Evolutionary conservation across 2,888 invertebrate genomes (phyloP), one percentile per base, ranked within the genome.

Genomic region (Nebria brevicollis): DNA sequence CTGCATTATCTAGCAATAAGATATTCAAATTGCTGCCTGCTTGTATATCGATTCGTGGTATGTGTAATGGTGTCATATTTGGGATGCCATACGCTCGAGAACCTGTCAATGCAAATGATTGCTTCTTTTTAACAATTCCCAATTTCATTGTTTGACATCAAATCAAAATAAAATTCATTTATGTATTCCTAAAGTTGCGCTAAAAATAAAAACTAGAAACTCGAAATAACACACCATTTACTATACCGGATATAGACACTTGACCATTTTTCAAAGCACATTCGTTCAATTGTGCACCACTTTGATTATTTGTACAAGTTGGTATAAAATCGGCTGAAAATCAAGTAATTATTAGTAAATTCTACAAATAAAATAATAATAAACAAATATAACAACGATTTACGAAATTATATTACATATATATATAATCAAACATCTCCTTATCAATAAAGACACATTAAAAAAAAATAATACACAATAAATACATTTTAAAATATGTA

Each of bases 1-100:
- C 43, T 43, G 82, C 72, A 43, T 84, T 83, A 75, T 86, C 83
- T 26, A 83, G 85, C 66, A 87, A 83, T 20, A 82, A 81, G 7
- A 87, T 82, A 8, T 84, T 85, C 43, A 87, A 77, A 74, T 84
- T 83, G 4, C 83, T 82, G 1, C 85, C 85, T 6, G 85, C 84
- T 72, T 85, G 82, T 3, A 86, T 84, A 6, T 84, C 83, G 15
- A 87, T 82, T 73, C 83, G 74, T 4, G 86, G 85, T 8, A 87
- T 82, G n/a, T 82, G 77, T 13, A 86, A 80, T 0, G 87, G 86
- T 64, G 82, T 76, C 75, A 86, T 77, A 11, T 65, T 83, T 41
- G 86, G 86, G 25, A 86, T 83, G 34, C 84, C 84, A 75, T 84
- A 84, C 10, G 83, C 26, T 66, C 80, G 84, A 64, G 86, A 86